phyloP scores from a whole-genome alignment of 2,797 vertebrate species.

The Pangasius krempfi region DNA sequence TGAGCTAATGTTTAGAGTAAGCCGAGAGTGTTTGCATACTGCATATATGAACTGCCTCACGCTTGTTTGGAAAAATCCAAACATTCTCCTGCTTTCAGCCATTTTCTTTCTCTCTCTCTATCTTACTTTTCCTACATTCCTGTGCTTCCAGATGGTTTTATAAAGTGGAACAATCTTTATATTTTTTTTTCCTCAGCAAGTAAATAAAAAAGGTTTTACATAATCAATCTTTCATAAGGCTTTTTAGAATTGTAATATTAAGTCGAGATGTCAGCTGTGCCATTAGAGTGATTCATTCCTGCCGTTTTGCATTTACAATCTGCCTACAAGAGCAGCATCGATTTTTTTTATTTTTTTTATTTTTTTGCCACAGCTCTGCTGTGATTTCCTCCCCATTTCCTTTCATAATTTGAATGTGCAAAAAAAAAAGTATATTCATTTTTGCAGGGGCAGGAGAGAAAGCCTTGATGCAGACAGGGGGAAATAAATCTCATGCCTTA shows the following conservation, averaged over 20 bases:
- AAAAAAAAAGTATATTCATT: conserved; percentile 79
- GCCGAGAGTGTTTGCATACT: conserved; percentile 33
- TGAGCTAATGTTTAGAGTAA: conserved; percentile 8
- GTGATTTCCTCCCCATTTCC: conserved; percentile 80
- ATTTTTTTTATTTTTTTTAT: conserved; percentile 50
- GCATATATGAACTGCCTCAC: conserved; percentile 16
- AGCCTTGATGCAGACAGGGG: conserved; percentile 67
- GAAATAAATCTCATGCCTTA: conserved; percentile 82
- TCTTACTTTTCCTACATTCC: conserved; percentile 44
- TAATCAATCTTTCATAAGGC: conserved; percentile 81
- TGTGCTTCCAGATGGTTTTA: conserved; percentile 48
- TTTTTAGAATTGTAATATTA: conserved; percentile 82
- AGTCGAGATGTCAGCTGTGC: conserved; percentile 80
- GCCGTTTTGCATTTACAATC: conserved; percentile 81
- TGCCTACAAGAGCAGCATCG: conserved; percentile 80
- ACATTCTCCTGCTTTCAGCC: conserved; percentile 13
- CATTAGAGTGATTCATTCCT: conserved; percentile 85
- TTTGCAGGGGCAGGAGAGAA: conserved; percentile 68
- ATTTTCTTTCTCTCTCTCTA: not conserved
- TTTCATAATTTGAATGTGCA: conserved; percentile 78
- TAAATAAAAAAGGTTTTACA: conserved; percentile 82
- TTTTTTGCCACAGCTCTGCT: conserved; percentile 67
- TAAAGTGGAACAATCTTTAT: conserved; percentile 59
- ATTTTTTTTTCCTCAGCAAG: conserved; percentile 66
- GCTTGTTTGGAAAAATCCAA: conserved; percentile 14